phyloP scores from a whole-genome alignment of 1,140 invertebrate species.

The Pseudomyrmex concolor region DNA sequence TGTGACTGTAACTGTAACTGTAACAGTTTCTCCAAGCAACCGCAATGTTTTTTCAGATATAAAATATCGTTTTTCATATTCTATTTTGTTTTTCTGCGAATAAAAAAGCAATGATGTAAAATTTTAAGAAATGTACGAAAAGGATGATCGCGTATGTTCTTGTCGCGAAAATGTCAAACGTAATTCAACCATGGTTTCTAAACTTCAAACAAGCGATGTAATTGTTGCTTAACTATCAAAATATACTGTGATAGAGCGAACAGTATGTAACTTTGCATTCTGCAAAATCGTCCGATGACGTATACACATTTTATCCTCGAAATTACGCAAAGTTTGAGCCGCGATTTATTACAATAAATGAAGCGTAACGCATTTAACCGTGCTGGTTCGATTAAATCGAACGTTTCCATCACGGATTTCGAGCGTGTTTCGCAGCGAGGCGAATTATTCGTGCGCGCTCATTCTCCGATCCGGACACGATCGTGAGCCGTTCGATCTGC shows the following conservation, averaged over 20 bases:
- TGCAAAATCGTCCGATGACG: too few species aligned
- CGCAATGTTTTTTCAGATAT: background rate
- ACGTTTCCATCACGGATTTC: constrained; percentile 12
- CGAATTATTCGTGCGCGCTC: constrained; percentile 17
- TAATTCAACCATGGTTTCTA: too few species aligned
- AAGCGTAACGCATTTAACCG: constrained; percentile 14
- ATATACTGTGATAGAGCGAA: too few species aligned
- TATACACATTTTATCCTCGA: too few species aligned
- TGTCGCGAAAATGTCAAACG: too few species aligned
- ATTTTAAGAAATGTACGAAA: background rate
- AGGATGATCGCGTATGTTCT: too few species aligned
- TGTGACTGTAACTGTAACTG: background rate
- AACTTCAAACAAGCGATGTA: too few species aligned
- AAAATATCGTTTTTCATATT: background rate
- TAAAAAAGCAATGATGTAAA: background rate
- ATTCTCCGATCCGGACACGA: constrained; percentile 52
- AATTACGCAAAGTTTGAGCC: background rate
- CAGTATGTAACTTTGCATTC: too few species aligned
- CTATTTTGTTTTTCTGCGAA: background rate
- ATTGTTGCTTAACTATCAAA: too few species aligned
- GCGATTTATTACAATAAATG: constrained; percentile 5
- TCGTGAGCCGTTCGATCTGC: constrained; percentile 55
- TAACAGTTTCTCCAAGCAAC: constrained; percentile 1
- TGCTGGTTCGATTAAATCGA: constrained; percentile 19
- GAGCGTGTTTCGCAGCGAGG: constrained; percentile 9